Evolutionary conservation across 2,113 vertebrate genomes (phyloP).

Genomic region (Sarotherodon lohbergeri): DNA sequence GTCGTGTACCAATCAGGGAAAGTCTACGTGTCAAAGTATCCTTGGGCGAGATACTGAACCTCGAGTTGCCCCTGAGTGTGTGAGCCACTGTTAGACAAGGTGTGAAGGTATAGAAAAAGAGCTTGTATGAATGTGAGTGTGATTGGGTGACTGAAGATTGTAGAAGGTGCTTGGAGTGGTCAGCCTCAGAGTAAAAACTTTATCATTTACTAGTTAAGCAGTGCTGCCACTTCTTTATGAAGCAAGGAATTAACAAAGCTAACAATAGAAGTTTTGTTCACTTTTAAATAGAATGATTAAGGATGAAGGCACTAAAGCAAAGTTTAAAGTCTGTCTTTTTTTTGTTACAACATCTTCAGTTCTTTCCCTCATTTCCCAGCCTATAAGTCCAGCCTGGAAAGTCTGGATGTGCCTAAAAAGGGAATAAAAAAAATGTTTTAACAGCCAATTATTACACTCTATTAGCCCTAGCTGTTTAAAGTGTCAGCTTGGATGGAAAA

Average conservation of each 20-base stretch:
- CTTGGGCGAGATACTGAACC: background rate
- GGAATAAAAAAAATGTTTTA: background rate
- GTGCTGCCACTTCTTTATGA: background rate
- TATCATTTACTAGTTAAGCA: background rate
- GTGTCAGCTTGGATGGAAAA: constrained; percentile 37
- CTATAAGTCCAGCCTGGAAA: background rate
- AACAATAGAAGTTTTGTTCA: background rate
- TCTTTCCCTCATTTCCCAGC: background rate
- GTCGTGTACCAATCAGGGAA: background rate
- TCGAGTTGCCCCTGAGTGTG: background rate
- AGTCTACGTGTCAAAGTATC: background rate
- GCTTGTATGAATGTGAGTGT: background rate
- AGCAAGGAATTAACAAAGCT: background rate
- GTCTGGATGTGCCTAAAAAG: background rate
- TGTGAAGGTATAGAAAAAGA: background rate
- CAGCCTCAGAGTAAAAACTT: background rate
- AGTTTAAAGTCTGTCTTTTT: background rate
- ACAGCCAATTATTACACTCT: background rate
- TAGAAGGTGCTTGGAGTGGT: background rate
- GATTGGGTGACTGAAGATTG: background rate
- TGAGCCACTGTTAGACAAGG: background rate
- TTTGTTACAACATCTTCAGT: background rate
- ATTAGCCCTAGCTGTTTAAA: constrained; percentile 14
- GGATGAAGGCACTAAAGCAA: background rate
- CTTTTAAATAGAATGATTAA: background rate